Base-by-base conservation (phyloP, 1,140 invertebrate genomes). In the Penaeus japonicus region DNA sequence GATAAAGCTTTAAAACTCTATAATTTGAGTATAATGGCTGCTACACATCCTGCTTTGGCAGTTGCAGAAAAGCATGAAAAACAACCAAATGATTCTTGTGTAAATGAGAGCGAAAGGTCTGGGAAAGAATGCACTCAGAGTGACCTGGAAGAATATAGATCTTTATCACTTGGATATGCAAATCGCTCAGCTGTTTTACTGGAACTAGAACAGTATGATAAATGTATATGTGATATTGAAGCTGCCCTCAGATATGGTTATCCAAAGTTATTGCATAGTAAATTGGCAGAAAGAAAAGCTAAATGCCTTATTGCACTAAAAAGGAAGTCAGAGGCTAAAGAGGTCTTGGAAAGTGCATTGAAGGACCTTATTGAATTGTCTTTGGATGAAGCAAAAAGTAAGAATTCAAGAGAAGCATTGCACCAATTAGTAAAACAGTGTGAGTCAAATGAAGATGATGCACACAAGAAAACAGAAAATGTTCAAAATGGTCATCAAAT, bases 231-330 rank as follows among this genome's bases (percentile, higher is more conserved):
- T 75, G 85, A 87, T 73, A 82, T 87, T 57, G 79, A 82, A 55
- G 30, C 35, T 24, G 85, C 85, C 17, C 62, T 87, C 10, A 30
- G 30, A 1, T 54, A 87, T 82, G 85, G 85, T 20, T 87, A 87
- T 54, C 85, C 85, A 81, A 87, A 57, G 59, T 39, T 87, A 10
- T 75, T 87, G 20, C 79, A 87, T 80, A 81, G 85, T 55, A 87
- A 87, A 39, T 30, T 87, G 32, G 85, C 85, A 55, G 85, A 87
- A n/a, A 87, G 85, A 53, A 82, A 82, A 32, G 78, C 85, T 35
- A 87, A 87, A 70, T 87, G 85, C 32, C 62, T 87, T 22, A 73
- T 87, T 70, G 24, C 85, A 39, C 65, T 32, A 57, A 54, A 39
- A 4, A 87, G 55, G 53, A 47, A 2, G 24, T 35, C 53, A 17